Evolutionary conservation across 2,113 vertebrate species (phyloP).

Genomic region (Chinchilla lanigera): DNA sequence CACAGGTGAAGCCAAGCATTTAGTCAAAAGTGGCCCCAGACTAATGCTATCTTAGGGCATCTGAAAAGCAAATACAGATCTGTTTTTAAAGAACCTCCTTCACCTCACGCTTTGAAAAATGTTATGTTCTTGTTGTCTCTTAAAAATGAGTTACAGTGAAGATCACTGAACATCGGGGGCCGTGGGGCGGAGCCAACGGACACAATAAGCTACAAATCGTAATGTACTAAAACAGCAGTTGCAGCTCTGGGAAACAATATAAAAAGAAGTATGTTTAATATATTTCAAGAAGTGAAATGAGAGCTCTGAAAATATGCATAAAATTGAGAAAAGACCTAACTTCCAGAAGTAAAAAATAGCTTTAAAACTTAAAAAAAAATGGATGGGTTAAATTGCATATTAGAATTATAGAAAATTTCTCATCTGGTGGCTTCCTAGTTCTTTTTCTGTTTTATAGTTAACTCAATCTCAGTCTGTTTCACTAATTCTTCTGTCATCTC

Average conservation of each 20-base stretch:
- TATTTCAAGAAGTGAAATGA: constrained; percentile 1
- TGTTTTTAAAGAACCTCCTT: neutral
- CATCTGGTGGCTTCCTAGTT: neutral
- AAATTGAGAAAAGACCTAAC: neutral
- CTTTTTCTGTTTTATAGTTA: neutral
- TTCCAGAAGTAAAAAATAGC: constrained; percentile 15
- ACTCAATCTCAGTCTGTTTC: neutral
- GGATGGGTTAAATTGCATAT: neutral
- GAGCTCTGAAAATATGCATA: neutral
- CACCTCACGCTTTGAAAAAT: neutral
- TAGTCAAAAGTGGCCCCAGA: neutral
- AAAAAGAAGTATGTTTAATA: neutral
- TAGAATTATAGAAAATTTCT: neutral
- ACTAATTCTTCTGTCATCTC: neutral
- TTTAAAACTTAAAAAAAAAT: neutral
- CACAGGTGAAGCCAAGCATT: neutral
- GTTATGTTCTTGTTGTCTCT: neutral
- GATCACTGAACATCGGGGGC: neutral
- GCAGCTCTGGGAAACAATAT: neutral
- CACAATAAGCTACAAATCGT: neutral
- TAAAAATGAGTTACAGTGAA: neutral
- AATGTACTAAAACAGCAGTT: neutral
- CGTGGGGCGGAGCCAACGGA: neutral
- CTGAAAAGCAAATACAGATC: constrained; percentile 13
- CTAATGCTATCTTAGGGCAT: neutral